phyloP scores from a whole-genome alignment of 2,113 vertebrate genomes.

The Tetraodon nigroviridis region DNA sequence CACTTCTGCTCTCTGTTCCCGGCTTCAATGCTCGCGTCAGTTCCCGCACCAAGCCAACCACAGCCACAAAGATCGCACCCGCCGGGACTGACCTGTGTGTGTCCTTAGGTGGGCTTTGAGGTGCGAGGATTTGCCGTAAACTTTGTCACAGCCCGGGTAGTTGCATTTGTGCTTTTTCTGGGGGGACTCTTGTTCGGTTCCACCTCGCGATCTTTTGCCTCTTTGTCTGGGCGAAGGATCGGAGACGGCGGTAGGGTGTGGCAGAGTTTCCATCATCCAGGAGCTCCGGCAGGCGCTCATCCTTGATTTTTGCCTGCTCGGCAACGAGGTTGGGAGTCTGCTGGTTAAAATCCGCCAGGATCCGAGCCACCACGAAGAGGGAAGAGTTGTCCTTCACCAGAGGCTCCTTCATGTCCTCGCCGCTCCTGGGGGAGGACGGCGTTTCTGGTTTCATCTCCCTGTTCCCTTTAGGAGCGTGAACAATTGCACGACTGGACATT shows the following conservation, averaged over 20 bases:
- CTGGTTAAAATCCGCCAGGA: slow-evolving; percentile 95
- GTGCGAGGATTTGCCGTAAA: slow-evolving; percentile 99
- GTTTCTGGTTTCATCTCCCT: slow-evolving; percentile 75
- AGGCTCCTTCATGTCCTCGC: slow-evolving; percentile 77
- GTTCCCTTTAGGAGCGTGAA: slow-evolving; percentile 79
- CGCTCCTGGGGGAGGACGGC: slow-evolving; percentile 66
- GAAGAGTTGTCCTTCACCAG: slow-evolving; percentile 84
- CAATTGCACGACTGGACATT: slow-evolving; percentile 89
- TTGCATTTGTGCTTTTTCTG: slow-evolving; percentile 99
- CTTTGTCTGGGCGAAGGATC: slow-evolving; percentile 91
- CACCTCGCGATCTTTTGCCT: slow-evolving; percentile 84
- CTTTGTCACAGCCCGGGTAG: slow-evolving; percentile 97
- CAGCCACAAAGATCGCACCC: slow-evolving; percentile 4
- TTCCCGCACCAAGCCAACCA: slow-evolving; percentile 12
- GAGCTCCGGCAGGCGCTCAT: slow-evolving; percentile 76
- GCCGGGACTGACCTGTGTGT: slow-evolving; percentile 96
- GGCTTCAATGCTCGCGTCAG: slow-evolving; percentile 5
- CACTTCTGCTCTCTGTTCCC: slow-evolving; percentile 22
- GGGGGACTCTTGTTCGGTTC: slow-evolving; percentile 85
- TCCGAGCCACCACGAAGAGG: slow-evolving; percentile 89
- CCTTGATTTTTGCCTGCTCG: slow-evolving; percentile 78
- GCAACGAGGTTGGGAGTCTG: slow-evolving; percentile 78
- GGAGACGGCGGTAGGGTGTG: slow-evolving; percentile 85
- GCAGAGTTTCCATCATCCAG: slow-evolving; percentile 80
- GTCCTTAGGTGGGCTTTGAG: slow-evolving; percentile 99